Evolutionary conservation across 2,888 invertebrate genomes (phyloP).

Genomic region (Troilus luridus): DNA sequence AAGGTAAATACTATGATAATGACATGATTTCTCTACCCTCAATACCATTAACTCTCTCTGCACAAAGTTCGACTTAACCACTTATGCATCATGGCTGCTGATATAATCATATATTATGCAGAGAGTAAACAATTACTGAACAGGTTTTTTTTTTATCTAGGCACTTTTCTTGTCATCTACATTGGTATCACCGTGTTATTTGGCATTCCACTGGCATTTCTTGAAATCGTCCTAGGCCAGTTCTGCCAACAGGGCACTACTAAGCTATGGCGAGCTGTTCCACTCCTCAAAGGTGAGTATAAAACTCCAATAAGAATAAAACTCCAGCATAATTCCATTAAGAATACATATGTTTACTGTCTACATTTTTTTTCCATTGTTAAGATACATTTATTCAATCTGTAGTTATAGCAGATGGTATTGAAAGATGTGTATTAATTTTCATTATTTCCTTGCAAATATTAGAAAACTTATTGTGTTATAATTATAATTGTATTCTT

Average conservation of each 20-base stretch:
- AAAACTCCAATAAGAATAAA: background rate
- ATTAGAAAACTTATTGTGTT: too few relatives aligned
- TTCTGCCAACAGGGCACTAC: slow-evolving; percentile 77
- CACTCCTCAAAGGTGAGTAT: slow-evolving; percentile 75
- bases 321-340: background rate
- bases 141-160: slow-evolving; percentile 64
- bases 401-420: background rate
- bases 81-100: too few relatives aligned
- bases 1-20: too few relatives aligned
- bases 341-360: background rate
- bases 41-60: too few relatives aligned
- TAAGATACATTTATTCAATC: background rate
- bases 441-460: too few relatives aligned
- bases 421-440: background rate
- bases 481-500: too few relatives aligned
- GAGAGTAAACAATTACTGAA: background rate
- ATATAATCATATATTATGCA: background rate
- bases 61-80: too few relatives aligned
- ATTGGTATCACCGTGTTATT: slow-evolving; percentile 71
- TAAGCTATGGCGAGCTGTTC: slow-evolving; percentile 78
- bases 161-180: slow-evolving; percentile 73
- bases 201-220: slow-evolving; percentile 74
- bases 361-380: background rate
- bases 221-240: slow-evolving; percentile 77
- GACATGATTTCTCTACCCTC: too few relatives aligned